These are phyloP conservation scores for Thaumetopoea pityocampa DNA, from an alignment of 1,140 invertebrate species.

Conservation along the genomic window DNA sequence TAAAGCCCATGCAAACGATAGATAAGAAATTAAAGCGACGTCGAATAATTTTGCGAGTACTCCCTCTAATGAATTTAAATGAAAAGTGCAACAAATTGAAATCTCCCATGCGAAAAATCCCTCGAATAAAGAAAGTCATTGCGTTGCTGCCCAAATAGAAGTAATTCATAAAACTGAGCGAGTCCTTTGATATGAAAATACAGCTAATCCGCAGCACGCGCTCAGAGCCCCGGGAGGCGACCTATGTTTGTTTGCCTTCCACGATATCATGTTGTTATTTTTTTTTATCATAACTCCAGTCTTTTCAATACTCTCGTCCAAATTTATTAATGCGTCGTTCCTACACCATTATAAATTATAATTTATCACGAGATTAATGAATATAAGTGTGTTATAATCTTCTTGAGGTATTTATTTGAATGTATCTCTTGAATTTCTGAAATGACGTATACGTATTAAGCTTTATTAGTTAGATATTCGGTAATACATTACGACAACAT, in stretches of 20 bases:
- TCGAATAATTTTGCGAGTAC: constrained; percentile 40
- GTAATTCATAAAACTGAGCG: constrained; percentile 63
- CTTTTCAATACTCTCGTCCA: constrained; percentile 48
- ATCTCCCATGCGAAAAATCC: constrained; percentile 56
- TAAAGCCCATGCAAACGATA: constrained; percentile 27
- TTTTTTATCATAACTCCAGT: constrained; percentile 46
- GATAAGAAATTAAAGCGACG: constrained; percentile 30
- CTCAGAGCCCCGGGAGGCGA: constrained; percentile 37
- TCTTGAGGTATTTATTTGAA: constrained; percentile 35
- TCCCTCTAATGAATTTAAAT: constrained; percentile 51
- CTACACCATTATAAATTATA: constrained; percentile 55
- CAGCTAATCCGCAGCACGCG: constrained; percentile 63
- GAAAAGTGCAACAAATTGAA: constrained; percentile 63
- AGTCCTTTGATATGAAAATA: constrained; percentile 71
- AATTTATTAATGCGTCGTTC: constrained; percentile 51
- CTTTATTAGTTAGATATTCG: constrained; percentile 15
- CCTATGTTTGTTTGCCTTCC: constrained; percentile 45
- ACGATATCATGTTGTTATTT: constrained; percentile 39
- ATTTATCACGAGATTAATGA: constrained; percentile 59
- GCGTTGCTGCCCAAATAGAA: constrained; percentile 41
- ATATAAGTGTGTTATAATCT: constrained; percentile 51
- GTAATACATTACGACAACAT: constrained; percentile 4
- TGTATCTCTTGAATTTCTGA: constrained; percentile 36
- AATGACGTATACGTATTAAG: constrained; percentile 13
- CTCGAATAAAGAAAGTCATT: constrained; percentile 52